phyloP scores from a whole-genome alignment of 1,140 invertebrate species.

The Plutomurus gul region DNA sequence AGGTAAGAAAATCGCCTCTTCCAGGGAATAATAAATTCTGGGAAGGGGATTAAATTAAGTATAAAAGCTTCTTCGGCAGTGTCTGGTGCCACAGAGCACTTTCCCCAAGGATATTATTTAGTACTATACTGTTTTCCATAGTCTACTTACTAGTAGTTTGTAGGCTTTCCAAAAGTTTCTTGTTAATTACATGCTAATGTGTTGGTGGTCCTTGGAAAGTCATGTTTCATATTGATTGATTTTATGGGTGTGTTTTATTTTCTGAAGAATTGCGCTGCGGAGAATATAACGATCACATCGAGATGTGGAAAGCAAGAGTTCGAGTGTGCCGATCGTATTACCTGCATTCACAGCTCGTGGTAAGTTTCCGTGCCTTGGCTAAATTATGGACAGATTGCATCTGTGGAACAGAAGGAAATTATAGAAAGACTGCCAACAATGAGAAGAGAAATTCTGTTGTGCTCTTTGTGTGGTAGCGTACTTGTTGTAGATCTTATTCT shows the following conservation, averaged over 20 bases:
- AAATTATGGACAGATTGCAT: neutral
- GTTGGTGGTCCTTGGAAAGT: neutral
- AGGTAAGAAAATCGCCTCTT: constrained; percentile 57
- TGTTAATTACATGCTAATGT: neutral
- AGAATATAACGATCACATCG: constrained; percentile 60
- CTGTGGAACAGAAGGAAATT: neutral
- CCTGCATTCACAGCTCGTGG: constrained; percentile 82
- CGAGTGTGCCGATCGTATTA: constrained; percentile 79
- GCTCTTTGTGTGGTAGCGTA: too few relatives aligned
- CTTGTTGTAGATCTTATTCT: too few relatives aligned
- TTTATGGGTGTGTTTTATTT: constrained; percentile 22
- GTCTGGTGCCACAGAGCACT: too few relatives aligned
- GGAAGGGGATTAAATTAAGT: too few relatives aligned
- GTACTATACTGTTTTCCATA: too few relatives aligned
- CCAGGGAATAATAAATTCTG: neutral
- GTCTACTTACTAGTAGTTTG: too few relatives aligned
- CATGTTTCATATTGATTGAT: constrained; percentile 1
- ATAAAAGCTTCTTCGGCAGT: too few relatives aligned
- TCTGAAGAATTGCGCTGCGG: constrained; percentile 65
- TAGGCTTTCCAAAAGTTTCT: too few relatives aligned
- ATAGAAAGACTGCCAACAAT: too few relatives aligned
- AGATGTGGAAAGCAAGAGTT: constrained; percentile 74
- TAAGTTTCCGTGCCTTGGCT: constrained; percentile 53
- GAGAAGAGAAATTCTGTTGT: too few relatives aligned
- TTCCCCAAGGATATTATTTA: too few relatives aligned